phyloP scores from a whole-genome alignment of 2,888 invertebrate genomes.

The Boloria euphrosyne region DNA sequence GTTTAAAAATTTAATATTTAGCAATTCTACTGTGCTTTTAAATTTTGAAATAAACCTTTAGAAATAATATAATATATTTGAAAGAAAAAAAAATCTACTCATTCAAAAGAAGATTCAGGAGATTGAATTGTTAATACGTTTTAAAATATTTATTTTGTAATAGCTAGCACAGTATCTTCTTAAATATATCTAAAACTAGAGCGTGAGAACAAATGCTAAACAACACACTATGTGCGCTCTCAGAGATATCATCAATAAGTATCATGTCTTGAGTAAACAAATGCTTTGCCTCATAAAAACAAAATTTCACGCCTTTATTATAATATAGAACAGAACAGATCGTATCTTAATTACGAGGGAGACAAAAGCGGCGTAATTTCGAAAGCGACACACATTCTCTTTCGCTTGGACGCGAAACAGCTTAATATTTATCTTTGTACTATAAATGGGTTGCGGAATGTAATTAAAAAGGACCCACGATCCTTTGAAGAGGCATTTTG shows the following conservation, averaged over 20 bases:
- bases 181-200: conserved; percentile 1
- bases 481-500: conserved; percentile 30
- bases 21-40: background rate
- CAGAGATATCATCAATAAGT: conserved; percentile 18
- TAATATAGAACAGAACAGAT: conserved; percentile 31
- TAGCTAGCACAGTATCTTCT: background rate
- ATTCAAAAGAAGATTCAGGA: no score
- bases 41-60: background rate
- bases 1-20: conserved; percentile 3
- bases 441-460: conserved; percentile 39
- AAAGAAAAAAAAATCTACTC: background rate
- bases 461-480: conserved; percentile 40
- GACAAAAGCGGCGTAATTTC: conserved; percentile 37
- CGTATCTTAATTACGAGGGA: conserved; percentile 35
- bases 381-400: conserved; percentile 38
- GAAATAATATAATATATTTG: background rate
- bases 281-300: conserved; percentile 29
- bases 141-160: background rate
- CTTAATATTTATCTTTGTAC: conserved; percentile 39
- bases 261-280: conserved; percentile 25
- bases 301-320: conserved; percentile 36
- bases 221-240: conserved; percentile 6
- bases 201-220: conserved; percentile 7
- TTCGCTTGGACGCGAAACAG: conserved; percentile 36
- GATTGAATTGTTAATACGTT: no score